phyloP scores from a whole-genome alignment of 2,113 vertebrate species.

The Syngnathus typhle region DNA sequence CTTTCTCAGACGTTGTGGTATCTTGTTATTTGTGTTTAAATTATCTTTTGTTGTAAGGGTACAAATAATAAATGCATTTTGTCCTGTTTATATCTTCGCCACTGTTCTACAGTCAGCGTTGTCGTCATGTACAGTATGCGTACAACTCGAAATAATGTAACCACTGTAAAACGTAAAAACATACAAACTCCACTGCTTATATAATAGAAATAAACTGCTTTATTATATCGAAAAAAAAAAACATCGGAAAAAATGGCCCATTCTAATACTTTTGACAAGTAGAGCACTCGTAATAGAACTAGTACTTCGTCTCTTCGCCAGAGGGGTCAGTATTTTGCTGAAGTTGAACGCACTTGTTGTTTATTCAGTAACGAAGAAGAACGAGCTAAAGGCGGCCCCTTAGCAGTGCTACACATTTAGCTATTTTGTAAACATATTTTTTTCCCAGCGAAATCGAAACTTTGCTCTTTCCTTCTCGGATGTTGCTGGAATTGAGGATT shows the following conservation, averaged over 20 bases:
- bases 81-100: not conserved
- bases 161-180: not conserved
- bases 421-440: constrained; percentile 35
- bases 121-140: not conserved
- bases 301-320: not conserved
- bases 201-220: too few relatives aligned
- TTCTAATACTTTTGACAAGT: not conserved
- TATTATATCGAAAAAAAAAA: too few relatives aligned
- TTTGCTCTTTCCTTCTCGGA: constrained; percentile 15
- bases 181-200: not conserved
- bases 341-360: not conserved
- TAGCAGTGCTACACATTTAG: constrained; percentile 30
- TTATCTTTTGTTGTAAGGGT: not conserved
- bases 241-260: not conserved
- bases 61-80: not conserved
- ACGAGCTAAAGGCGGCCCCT: constrained; percentile 55
- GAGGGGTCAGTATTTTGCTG: constrained; percentile 14
- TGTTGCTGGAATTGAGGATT: constrained; percentile 12
- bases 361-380: constrained; percentile 30
- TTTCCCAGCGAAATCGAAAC: constrained; percentile 31
- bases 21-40: constrained; percentile 11
- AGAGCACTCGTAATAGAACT: not conserved
- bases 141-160: too few relatives aligned
- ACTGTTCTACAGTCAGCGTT: not conserved
- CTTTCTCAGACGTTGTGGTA: constrained; percentile 5